Evolutionary conservation across 2,797 vertebrate species (phyloP), one percentile per base, ranked within the genome.

Genomic region (Emys orbicularis): DNA sequence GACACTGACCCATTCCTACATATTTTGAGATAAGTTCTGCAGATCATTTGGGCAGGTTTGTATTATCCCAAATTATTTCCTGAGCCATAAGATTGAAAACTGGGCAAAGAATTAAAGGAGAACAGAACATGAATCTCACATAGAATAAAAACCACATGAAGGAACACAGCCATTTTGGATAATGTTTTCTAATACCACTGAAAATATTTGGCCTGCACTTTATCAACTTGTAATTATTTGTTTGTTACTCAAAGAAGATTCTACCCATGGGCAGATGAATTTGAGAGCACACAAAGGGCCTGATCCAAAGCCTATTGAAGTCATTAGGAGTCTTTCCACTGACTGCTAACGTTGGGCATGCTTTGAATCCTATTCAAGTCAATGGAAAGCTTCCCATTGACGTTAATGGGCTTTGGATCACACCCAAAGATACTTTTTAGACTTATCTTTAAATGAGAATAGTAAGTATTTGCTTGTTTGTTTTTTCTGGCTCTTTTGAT

Each of bases 1-100:
- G 44, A 49, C 3, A 77, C 7, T 6, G 72, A 34, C 34, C 83
- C 76, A 6, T 47, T 74, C 5, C 7, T 52, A 44, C 8, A 4
- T 5, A 50, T 50, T 5, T 29, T 12, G 79, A 1, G 23, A 21
- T 83, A 4, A 16, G 86, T 52, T 37, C 34, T 80, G 10, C 18
- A 65, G 6, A 9, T 2, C 37, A 29, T 85, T 57, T 41, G 85
- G 88, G 53, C 41, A 9, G 3, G 72, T 94, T 88, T 11, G 4
- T 21, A 57, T 27, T 81, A 3, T 7, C 65, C 56, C 41, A 92
- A 81, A 85, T 21, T 37, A 23, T 83, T 89, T 88, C 21, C 27
- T 72, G 11, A 80, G n/a, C 27, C 1, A 1, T 0, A 7, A 8
- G 2, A 83, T 6, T 65, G 10, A 47, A 21, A 72, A 23, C n/a